These are phyloP conservation scores for Kryptopterus vitreolus DNA, from an alignment of 2,797 vertebrate genomes.

Conservation along the genomic window DNA sequence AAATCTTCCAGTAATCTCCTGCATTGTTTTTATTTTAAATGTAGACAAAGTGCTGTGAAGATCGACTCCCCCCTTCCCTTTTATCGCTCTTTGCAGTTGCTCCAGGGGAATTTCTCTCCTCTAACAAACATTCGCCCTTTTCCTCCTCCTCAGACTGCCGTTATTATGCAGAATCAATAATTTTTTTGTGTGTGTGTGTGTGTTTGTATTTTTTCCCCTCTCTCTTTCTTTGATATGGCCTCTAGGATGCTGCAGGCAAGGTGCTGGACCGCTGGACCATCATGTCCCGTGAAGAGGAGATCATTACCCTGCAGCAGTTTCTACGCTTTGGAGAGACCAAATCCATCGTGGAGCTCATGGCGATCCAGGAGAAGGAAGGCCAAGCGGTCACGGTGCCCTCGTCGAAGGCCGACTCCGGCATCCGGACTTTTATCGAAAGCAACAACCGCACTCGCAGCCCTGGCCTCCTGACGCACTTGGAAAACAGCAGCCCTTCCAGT, in stretches of 20 bases:
- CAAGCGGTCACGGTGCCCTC: conserved; percentile 96
- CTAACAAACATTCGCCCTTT: conserved; percentile 64
- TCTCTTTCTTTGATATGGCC: conserved; percentile 87
- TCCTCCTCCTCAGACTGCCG: conserved; percentile 68
- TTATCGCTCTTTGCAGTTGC: conserved; percentile 70
- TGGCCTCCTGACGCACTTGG: conserved; percentile 92
- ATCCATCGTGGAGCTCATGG: conserved; percentile 99
- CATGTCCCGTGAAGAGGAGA: conserved; percentile 99
- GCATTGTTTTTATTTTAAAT: conserved; percentile 59
- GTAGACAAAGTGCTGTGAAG: conserved; percentile 37
- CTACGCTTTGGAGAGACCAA: conserved; percentile 99
- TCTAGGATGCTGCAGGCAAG: conserved; percentile 98
- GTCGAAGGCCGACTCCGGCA: conserved; percentile 97
- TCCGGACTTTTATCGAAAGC: conserved; percentile 99
- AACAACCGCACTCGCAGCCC: conserved; percentile 98
- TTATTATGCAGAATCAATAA: conserved; percentile 93
- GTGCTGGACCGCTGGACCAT: conserved; percentile 99
- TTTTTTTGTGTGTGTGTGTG: conserved; percentile 78
- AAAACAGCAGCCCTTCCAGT: conserved; percentile 97
- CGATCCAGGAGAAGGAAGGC: conserved; percentile 99
- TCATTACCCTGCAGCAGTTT: conserved; percentile 99
- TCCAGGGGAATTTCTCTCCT: conserved; percentile 71
- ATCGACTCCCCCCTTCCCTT: conserved; percentile 64
- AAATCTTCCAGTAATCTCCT: too few species aligned
- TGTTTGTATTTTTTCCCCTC: conserved; percentile 88